Percentiles rank a stretch among this genome's conserved stretches.
These are phyloP conservation scores for Virgularia gustaviana DNA, from an alignment of 92 coral and sea anemone species.

Conservation along the genomic window DNA sequence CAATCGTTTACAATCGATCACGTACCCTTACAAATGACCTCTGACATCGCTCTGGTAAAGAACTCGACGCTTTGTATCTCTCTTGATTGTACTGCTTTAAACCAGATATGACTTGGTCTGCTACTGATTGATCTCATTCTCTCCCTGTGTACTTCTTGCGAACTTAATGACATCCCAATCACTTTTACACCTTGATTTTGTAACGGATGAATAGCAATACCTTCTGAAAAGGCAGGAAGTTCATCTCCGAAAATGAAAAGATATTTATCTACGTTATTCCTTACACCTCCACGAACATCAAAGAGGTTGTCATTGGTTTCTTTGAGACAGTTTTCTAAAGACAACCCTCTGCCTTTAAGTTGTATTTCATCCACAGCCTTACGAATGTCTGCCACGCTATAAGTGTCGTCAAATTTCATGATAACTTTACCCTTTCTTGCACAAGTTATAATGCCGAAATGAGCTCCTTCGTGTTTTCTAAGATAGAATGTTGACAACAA, in stretches of 20 bases:
- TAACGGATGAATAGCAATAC: conserved; percentile 53
- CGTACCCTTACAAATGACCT: conserved; percentile 20
- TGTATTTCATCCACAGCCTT: background rate
- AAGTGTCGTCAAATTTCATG: conserved; percentile 5
- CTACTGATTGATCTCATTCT: conserved; percentile 19
- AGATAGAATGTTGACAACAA: conserved; percentile 17
- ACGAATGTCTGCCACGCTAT: background rate
- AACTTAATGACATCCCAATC: conserved; percentile 4
- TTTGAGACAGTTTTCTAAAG: conserved; percentile 51
- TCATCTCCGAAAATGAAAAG: conserved; percentile 66
- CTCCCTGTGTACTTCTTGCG: background rate
- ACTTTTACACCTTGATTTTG: conserved; percentile 60
- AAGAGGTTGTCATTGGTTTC: conserved; percentile 61
- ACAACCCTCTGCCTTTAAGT: conserved; percentile 36
- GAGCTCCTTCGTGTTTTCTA: conserved; percentile 19
- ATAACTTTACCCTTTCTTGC: conserved; percentile 10
- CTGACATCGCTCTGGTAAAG: conserved; percentile 60
- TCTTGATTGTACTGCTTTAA: conserved; percentile 33
- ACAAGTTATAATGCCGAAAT: conserved; percentile 21
- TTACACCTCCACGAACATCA: conserved; percentile 80
- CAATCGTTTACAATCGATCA: too few relatives aligned
- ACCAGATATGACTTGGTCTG: conserved; percentile 46
- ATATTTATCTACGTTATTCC: conserved; percentile 68
- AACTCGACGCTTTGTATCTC: conserved; percentile 53
- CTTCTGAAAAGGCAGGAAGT: conserved; percentile 18